These are phyloP conservation scores for Poeciliopsis retropinna DNA, from an alignment of 2,113 vertebrate species.

Conservation along the genomic window DNA sequence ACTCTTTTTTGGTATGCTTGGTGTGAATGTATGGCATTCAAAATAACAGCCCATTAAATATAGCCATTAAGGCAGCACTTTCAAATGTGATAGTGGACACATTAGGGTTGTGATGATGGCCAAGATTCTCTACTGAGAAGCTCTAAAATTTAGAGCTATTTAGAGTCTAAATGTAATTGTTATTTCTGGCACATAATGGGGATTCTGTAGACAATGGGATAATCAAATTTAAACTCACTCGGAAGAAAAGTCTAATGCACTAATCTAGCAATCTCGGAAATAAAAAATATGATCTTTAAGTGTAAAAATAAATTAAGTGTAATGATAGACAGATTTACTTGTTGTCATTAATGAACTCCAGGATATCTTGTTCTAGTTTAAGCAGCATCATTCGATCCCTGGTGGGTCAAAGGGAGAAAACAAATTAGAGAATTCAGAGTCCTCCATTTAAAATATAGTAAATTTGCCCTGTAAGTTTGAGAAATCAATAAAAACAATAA, in stretches of 20 bases:
- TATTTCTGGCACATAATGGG: background rate
- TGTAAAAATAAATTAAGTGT: constrained; percentile 32
- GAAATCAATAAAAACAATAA: background rate
- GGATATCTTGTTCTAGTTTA: constrained; percentile 99
- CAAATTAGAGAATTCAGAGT: constrained; percentile 6
- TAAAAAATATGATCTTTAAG: constrained; percentile 28
- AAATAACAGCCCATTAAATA: background rate
- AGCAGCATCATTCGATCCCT: constrained; percentile 99
- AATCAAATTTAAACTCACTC: background rate
- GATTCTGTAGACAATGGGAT: background rate
- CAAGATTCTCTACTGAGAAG: background rate
- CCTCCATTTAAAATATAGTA: background rate
- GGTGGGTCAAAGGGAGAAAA: constrained; percentile 48
- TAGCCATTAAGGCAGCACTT: background rate
- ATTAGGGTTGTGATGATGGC: background rate
- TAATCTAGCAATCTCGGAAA: constrained; percentile 45
- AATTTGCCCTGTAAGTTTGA: constrained; percentile 1
- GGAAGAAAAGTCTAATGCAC: constrained; percentile 24
- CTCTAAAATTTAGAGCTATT: background rate
- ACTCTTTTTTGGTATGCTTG: background rate
- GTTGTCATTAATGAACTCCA: constrained; percentile 98
- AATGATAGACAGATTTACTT: constrained; percentile 84
- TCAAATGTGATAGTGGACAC: background rate
- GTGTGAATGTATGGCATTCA: background rate
- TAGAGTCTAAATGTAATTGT: background rate